Conservation (phyloP, 2,797 vertebrate genomes). For the Epinephelus coioides region DNA sequence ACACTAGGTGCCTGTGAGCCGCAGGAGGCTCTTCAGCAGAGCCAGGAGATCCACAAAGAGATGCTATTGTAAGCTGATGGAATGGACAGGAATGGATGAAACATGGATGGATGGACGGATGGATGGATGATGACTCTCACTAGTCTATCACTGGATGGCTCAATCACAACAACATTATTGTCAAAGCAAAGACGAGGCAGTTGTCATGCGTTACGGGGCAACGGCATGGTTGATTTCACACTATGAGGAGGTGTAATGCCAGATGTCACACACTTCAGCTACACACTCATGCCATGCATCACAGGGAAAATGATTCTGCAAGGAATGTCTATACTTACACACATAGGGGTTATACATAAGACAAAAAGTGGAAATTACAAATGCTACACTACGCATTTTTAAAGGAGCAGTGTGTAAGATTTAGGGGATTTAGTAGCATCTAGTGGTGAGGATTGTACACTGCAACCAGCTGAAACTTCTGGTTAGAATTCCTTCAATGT, state of each 20-base stretch:
- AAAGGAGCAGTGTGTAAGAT: neutral
- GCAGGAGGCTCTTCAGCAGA: neutral
- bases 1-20: neutral
- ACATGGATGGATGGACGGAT: constrained; percentile 3
- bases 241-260: constrained; percentile 30
- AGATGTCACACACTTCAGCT: constrained; percentile 50
- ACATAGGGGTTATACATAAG: neutral
- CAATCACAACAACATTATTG: constrained; percentile 25
- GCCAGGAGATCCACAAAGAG: neutral
- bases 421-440: too few species aligned
- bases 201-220: constrained; percentile 20
- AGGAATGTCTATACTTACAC: neutral
- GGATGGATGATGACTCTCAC: constrained; percentile 18
- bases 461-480: too few species aligned
- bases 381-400: neutral
- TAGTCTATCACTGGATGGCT: constrained; percentile 24
- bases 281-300: constrained; percentile 6
- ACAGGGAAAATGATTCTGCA: constrained; percentile 1
- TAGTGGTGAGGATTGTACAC: too few species aligned
- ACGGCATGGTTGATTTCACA: constrained; percentile 52
- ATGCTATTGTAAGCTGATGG: constrained; percentile 18
- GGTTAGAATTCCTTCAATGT: too few species aligned
- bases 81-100: constrained; percentile 4
- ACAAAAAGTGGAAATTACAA: neutral
- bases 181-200: constrained; percentile 28